These are phyloP conservation scores for Chrysogorgia sp. DNA, from an alignment of 92 coral and sea anemone genomes.

Conservation along the genomic window DNA sequence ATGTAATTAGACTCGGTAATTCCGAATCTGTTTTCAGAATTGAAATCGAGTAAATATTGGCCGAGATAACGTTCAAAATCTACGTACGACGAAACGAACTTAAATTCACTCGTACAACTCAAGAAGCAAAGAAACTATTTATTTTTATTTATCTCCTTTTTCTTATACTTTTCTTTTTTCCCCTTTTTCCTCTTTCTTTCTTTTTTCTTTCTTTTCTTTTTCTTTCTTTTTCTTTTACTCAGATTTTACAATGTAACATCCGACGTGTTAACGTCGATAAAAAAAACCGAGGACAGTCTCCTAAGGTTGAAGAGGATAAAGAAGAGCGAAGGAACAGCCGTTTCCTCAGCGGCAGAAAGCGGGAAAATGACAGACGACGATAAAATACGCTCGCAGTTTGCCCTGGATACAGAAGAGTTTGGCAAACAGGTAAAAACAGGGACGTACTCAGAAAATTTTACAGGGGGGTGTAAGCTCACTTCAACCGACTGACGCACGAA, in stretches of 20 bases:
- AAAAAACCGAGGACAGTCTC: conserved; percentile 94
- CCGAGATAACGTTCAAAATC: too few species aligned
- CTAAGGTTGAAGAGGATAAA: conserved; percentile 88
- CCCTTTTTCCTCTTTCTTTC: neutral
- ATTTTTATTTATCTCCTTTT: neutral
- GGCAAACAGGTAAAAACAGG: conserved; percentile 85
- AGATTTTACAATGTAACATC: conserved; percentile 86
- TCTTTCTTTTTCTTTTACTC: neutral
- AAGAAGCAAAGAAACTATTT: too few species aligned
- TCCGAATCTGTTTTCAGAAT: too few species aligned
- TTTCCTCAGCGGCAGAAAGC: conserved; percentile 47
- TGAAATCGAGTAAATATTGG: too few species aligned
- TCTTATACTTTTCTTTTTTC: neutral
- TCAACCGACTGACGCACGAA: neutral
- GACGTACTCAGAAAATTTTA: too few species aligned
- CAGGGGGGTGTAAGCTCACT: too few species aligned
- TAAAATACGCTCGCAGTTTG: conserved; percentile 91
- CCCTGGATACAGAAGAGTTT: conserved; percentile 88
- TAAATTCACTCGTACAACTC: too few species aligned
- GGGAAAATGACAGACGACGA: conserved; percentile 92
- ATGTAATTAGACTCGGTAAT: too few species aligned
- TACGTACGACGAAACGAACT: too few species aligned
- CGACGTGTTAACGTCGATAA: conserved; percentile 93
- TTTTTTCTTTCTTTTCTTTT: neutral
- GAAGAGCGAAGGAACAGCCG: conserved; percentile 71